Conservation (phyloP, 2,888 invertebrate genomes). For the Ophion ventricosus region DNA sequence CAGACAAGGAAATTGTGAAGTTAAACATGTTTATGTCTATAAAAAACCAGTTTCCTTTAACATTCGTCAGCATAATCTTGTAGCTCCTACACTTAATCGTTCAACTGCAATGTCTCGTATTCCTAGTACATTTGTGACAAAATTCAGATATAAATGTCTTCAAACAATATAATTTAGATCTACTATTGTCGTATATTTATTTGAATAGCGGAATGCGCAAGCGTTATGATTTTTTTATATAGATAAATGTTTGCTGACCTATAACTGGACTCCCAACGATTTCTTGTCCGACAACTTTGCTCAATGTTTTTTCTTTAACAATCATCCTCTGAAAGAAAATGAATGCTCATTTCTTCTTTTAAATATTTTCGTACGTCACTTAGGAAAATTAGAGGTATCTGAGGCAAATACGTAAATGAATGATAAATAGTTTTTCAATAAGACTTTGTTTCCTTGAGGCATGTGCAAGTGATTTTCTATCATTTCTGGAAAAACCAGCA, state of each 20-base stretch:
- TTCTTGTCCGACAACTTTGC: too few species aligned
- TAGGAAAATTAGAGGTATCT: not conserved
- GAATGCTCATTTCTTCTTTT: not conserved
- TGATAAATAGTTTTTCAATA: not conserved
- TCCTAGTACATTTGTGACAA: too few species aligned
- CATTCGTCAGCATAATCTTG: too few species aligned
- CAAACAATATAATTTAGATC: too few species aligned
- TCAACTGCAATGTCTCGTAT: too few species aligned
- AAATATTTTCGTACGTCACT: not conserved
- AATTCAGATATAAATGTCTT: too few species aligned
- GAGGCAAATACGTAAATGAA: not conserved
- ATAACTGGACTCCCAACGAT: too few species aligned
- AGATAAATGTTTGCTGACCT: too few species aligned
- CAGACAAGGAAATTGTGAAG: not conserved
- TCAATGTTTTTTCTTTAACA: not conserved
- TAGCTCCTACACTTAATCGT: too few species aligned
- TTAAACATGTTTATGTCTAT: not conserved
- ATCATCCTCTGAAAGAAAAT: not conserved
- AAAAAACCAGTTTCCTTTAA: not conserved
- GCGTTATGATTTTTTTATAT: too few species aligned
- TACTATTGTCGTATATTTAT: too few species aligned
- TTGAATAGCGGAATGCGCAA: too few species aligned
- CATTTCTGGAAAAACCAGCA: not conserved
- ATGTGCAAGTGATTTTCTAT: not conserved
- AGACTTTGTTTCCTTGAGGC: not conserved